phyloP scores from a whole-genome alignment of 2,113 vertebrate genomes.

The Epinephelus cyanopodus region DNA sequence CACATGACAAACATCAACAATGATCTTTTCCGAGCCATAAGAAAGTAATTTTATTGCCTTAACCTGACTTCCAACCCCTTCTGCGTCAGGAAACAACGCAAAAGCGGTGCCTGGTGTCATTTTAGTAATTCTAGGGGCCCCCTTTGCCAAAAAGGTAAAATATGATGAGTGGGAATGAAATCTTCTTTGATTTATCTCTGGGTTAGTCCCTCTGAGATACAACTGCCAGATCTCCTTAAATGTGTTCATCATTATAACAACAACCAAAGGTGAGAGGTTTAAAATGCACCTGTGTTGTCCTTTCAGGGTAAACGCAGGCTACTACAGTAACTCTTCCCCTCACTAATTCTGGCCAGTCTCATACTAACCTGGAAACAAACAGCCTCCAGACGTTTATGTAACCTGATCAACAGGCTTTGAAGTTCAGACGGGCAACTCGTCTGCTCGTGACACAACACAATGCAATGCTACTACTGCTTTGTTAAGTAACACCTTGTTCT shows the following conservation, averaged over 20 bases:
- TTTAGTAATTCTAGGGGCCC: too few relatives aligned
- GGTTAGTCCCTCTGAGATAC: background rate
- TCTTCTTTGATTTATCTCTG: too few relatives aligned
- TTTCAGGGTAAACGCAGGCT: background rate
- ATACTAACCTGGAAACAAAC: conserved; percentile 40
- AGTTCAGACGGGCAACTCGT: conserved; percentile 47
- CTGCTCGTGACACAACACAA: conserved; percentile 43
- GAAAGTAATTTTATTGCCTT: too few relatives aligned
- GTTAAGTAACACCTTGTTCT: background rate
- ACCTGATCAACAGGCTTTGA: conserved; percentile 65
- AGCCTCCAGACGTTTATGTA: conserved; percentile 67
- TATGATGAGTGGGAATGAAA: too few relatives aligned
- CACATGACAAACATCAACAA: too few relatives aligned
- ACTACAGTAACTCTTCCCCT: conserved; percentile 6
- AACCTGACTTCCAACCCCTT: too few relatives aligned
- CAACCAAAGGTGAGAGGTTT: background rate
- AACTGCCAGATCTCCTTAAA: background rate
- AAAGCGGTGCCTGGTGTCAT: too few relatives aligned
- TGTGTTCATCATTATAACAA: too few relatives aligned
- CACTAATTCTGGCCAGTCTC: conserved; percentile 25
- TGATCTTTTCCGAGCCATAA: too few relatives aligned
- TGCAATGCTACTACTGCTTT: background rate
- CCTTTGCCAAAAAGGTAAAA: too few relatives aligned
- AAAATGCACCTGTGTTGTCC: background rate
- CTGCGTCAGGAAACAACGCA: too few relatives aligned